These are phyloP conservation scores for Clarias magur DNA, from an alignment of 2,113 vertebrate species.

Conservation along the genomic window DNA sequence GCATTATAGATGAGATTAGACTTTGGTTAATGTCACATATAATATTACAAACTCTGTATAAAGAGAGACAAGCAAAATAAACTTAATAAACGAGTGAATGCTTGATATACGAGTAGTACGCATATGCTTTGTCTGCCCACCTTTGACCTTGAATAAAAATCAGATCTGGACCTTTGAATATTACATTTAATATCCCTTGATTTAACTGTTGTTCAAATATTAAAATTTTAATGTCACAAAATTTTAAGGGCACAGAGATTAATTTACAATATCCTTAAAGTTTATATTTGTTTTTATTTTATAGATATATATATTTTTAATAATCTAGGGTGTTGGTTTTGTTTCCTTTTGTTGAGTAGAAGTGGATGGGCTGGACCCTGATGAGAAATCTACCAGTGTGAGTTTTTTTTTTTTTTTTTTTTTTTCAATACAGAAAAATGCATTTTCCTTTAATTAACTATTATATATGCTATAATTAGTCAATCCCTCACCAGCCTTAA, in stretches of 20 bases:
- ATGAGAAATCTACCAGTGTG: conserved; percentile 83
- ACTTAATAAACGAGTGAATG: too few relatives aligned
- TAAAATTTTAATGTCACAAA: not conserved
- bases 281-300: not conserved
- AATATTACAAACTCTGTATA: too few relatives aligned
- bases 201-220: not conserved
- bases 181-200: too few relatives aligned
- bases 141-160: too few relatives aligned
- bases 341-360: conserved; percentile 55
- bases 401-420: conserved; percentile 56
- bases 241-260: not conserved
- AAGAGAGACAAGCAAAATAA: too few relatives aligned
- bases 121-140: too few relatives aligned
- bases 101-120: too few relatives aligned
- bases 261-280: not conserved
- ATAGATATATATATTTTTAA: not conserved
- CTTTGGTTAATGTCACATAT: too few relatives aligned
- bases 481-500: not conserved
- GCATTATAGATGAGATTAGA: too few relatives aligned
- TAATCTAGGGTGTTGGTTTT: not conserved
- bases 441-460: not conserved
- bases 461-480: not conserved
- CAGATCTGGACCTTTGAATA: too few relatives aligned
- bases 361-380: conserved; percentile 71
- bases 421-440: not conserved